These are phyloP conservation scores for Strix aluco DNA, from an alignment of 2,113 vertebrate genomes.

Conservation along the genomic window DNA sequence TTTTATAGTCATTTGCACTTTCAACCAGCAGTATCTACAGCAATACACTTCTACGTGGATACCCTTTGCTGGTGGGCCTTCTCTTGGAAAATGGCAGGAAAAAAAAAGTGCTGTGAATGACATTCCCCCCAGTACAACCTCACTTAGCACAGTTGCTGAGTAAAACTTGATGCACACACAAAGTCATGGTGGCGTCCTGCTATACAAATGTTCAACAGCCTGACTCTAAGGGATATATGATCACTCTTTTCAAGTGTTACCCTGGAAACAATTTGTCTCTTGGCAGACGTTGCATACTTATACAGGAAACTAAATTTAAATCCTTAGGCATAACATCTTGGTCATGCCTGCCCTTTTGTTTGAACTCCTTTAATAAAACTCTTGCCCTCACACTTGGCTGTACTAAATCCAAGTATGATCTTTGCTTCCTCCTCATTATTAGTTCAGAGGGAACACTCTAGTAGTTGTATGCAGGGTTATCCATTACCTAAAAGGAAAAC, in stretches of 20 bases:
- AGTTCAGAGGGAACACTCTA: slow-evolving; percentile 68
- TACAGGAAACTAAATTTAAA: slow-evolving; percentile 73
- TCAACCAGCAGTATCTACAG: neutral
- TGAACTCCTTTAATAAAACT: slow-evolving; percentile 71
- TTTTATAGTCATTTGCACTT: neutral
- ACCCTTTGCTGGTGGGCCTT: neutral
- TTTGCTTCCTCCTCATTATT: slow-evolving; percentile 70
- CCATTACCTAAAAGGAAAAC: slow-evolving; percentile 69
- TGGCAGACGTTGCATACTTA: slow-evolving; percentile 58
- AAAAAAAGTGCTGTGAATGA: neutral
- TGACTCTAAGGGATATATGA: slow-evolving; percentile 43
- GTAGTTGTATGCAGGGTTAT: slow-evolving; percentile 57
- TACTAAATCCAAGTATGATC: slow-evolving; percentile 72
- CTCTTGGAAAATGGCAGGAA: neutral
- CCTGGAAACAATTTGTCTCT: slow-evolving; percentile 73
- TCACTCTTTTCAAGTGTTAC: slow-evolving; percentile 61
- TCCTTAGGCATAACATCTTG: slow-evolving; percentile 73
- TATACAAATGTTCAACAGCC: neutral
- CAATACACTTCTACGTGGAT: neutral
- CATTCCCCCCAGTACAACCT: neutral
- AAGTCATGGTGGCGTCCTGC: neutral
- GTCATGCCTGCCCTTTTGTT: slow-evolving; percentile 70
- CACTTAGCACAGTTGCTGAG: neutral
- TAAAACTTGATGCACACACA: neutral
- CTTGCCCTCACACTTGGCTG: slow-evolving; percentile 71